These are phyloP conservation scores for Darevskia mixta DNA, from an alignment of 2,797 vertebrate species.

Conservation along the genomic window DNA sequence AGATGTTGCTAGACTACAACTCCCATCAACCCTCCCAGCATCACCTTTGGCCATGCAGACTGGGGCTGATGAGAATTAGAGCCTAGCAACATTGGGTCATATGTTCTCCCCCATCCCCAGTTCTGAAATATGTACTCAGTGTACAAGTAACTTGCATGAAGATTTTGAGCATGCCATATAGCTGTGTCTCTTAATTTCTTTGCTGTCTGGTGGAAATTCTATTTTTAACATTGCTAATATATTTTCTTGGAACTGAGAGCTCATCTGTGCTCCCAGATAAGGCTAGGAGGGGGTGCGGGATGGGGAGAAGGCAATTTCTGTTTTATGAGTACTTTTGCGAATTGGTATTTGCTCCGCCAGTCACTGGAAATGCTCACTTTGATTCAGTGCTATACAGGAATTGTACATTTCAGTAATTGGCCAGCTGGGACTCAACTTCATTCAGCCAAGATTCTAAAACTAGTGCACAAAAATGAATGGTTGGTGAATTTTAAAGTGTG, in stretches of 20 bases:
- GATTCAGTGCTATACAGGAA: constrained; percentile 45
- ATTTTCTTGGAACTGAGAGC: constrained; percentile 49
- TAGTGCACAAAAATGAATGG: constrained; percentile 25
- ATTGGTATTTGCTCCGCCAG: constrained; percentile 5
- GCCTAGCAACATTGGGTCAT: neutral
- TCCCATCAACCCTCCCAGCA: too few species aligned
- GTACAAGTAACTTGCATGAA: neutral
- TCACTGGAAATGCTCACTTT: constrained; percentile 56
- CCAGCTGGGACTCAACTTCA: constrained; percentile 55
- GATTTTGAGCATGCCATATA: neutral
- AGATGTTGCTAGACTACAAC: neutral
- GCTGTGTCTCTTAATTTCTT: constrained; percentile 11
- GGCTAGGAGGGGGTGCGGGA: neutral
- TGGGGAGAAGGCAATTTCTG: constrained; percentile 6
- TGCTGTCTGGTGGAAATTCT: constrained; percentile 43
- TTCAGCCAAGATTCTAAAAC: constrained; percentile 49
- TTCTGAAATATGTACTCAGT: neutral
- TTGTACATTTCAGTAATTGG: constrained; percentile 55
- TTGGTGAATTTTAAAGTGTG: constrained; percentile 31
- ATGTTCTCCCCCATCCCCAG: too few species aligned
- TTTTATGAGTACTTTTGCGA: constrained; percentile 30
- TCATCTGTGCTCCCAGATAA: constrained; percentile 43
- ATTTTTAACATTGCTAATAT: constrained; percentile 8
- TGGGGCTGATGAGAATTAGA: neutral
- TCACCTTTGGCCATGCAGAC: too few species aligned